Evolutionary conservation across 2,888 invertebrate genomes (phyloP), one percentile per base, ranked within the genome.

Genomic region (Atrina japonica): DNA sequence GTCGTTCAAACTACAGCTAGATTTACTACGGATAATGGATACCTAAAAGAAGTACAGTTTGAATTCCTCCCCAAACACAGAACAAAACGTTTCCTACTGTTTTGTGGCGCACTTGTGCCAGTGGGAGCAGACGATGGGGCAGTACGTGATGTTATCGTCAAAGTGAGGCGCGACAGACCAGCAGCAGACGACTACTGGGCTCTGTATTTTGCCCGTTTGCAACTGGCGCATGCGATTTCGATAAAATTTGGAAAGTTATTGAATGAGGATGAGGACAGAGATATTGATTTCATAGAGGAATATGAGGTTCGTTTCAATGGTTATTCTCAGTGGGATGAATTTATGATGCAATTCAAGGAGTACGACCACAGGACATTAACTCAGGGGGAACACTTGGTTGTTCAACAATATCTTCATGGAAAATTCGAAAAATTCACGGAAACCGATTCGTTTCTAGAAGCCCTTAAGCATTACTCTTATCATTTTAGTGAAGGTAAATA

Each of bases 171-270:
- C 16, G 66, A 66, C n/a, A 55, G 49, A 21, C 61, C 61, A 14
- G 61, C 61, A 3, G 41, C 61, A 11, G 61, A 61, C 49, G 61
- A 47, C 21, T 61, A 61, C 27, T 61, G 61, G 61, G 43, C 29
- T 18, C 27, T 61, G 29, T 61, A 61, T 35, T 61, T 61, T 25
- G 25, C 61, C 6, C 45, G 61, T n/a, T 25, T 49, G 6, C 47
- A 49, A 11, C 21, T 61, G 14, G 47, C 43, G 9, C 35, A 47
- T 18, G 27, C 30, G 18, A 35, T 61, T 35, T 23, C 47, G 49
- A 29, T 47, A 6, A 47, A 49, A 9, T 61, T 49, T 49, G 49
- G 47, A 14, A 29, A 49, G 3, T 45, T 35, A 3, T 29, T 43
- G 14, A 49, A 61, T 21, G 52, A 49, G 18, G 43, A 43, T 7